phyloP scores from a whole-genome alignment of 2,888 invertebrate genomes.

The Zaprionus bogoriensis region DNA sequence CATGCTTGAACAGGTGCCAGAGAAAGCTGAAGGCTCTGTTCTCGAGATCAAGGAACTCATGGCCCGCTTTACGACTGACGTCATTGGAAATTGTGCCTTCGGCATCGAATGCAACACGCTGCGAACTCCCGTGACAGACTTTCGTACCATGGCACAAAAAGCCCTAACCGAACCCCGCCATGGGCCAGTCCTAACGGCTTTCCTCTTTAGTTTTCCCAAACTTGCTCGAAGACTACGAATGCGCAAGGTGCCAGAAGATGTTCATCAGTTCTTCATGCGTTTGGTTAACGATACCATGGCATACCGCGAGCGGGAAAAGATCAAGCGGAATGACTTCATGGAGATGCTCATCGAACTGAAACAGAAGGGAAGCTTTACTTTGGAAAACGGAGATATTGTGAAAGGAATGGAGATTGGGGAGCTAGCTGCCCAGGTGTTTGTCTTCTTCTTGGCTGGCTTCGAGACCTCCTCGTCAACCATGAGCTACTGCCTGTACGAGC shows the following conservation, averaged over 20 bases:
- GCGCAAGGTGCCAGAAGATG: slow-evolving; percentile 59
- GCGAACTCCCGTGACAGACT: slow-evolving; percentile 76
- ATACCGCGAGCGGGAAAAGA: slow-evolving; percentile 77
- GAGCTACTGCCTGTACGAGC: slow-evolving; percentile 83
- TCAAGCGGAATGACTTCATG: slow-evolving; percentile 83
- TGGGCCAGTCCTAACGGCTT: slow-evolving; percentile 31
- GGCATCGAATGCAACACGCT: slow-evolving; percentile 83
- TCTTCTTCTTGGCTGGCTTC: slow-evolving; percentile 84
- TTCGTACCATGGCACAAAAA: slow-evolving; percentile 68
- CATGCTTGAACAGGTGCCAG: slow-evolving; percentile 40
- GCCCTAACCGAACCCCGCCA: slow-evolving; percentile 36
- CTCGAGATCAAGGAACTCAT: slow-evolving; percentile 82
- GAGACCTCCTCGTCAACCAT: slow-evolving; percentile 84
- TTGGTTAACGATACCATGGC: slow-evolving; percentile 81
- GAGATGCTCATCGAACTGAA: slow-evolving; percentile 83
- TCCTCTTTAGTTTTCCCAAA: slow-evolving; percentile 56
- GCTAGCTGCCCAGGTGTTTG: slow-evolving; percentile 84
- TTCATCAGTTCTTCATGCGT: slow-evolving; percentile 77
- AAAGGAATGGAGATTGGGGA: slow-evolving; percentile 79
- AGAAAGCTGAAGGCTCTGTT: slow-evolving; percentile 37
- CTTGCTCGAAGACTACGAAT: slow-evolving; percentile 64
- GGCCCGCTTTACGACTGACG: slow-evolving; percentile 84
- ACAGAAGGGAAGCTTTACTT: slow-evolving; percentile 56
- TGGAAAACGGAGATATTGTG: slow-evolving; percentile 68
- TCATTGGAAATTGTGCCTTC: slow-evolving; percentile 84